Evolutionary conservation across 2,888 invertebrate genomes (phyloP), one percentile per base, ranked within the genome.

Genomic region (Synanthedon tipuliformis): DNA sequence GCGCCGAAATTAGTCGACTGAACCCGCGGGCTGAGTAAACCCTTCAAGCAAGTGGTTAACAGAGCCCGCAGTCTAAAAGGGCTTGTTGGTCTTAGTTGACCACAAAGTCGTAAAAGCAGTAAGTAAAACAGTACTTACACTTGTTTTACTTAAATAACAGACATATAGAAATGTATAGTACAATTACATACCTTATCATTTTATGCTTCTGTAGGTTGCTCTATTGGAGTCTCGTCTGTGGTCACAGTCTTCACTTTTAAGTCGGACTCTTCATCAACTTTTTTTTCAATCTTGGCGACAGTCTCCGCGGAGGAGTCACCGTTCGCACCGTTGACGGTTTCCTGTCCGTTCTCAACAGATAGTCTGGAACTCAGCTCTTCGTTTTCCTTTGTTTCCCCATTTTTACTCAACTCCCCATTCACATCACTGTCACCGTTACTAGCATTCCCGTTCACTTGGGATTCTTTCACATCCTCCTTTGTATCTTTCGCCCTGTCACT

Each of bases 171-270:
- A 34, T 34, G 34, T 34, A 34, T 23, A 23, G 23, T 5, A 23
- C 5, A 23, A 23, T 7, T 45, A 13, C 49, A 12, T 49, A 49
- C 49, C 49, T 13, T 10, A 49, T 49, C 62, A 63, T 61, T 71
- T 88, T 88, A 88, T 75, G 86, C 83, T 78, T 88, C 87, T 66
- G 82, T 83, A 62, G 87, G 83, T 60, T 89, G 88, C 64, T 88
- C 88, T 71, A 80, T 77, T 61, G 78, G 78, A 50, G 73, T 73
- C 59, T 85, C 85, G 54, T 82, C 87, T n/a, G 84, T 78, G 52
- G 88, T 79, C 48, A 89, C 80, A 57, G 88, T 82, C 78, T 90
- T 90, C 23, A 88, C 86, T 79, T 89, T 89, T 61, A 90, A 88
- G 57, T 90, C 89, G 11, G 75, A 57, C 41, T 74, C 65, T 53